Conservation (phyloP, 2,113 vertebrate genomes). For the Numida meleagris region DNA sequence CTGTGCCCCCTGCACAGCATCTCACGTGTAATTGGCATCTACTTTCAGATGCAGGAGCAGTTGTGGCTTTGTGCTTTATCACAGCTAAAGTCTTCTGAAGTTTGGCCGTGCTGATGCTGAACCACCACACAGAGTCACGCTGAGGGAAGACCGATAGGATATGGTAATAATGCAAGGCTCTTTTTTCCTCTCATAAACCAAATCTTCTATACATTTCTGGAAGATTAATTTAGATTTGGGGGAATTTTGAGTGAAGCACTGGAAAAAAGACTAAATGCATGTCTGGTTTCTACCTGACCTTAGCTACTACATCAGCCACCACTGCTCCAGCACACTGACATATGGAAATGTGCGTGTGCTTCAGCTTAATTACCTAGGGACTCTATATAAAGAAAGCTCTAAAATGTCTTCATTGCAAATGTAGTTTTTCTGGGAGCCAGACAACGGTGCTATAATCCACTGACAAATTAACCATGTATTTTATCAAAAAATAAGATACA, state of each 20-base stretch:
- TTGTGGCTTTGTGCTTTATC: neutral
- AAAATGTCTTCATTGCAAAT: constrained; percentile 61
- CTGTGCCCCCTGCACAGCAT: neutral
- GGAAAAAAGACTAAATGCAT: constrained; percentile 46
- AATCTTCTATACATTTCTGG: constrained; percentile 49
- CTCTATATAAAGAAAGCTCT: constrained; percentile 41
- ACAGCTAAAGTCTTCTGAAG: constrained; percentile 1
- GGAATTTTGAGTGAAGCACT: constrained; percentile 8
- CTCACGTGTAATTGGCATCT: neutral
- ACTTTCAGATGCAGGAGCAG: too few species aligned
- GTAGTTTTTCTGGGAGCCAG: constrained; percentile 45
- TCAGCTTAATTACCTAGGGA: constrained; percentile 59
- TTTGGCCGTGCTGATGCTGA: neutral
- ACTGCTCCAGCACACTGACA: constrained; percentile 28
- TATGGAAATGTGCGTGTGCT: constrained; percentile 20
- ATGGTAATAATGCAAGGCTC: constrained; percentile 31
- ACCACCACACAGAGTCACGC: neutral
- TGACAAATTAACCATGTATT: constrained; percentile 25
- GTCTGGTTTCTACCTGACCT: constrained; percentile 53
- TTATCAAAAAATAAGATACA: constrained; percentile 1
- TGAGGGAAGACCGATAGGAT: constrained; percentile 29
- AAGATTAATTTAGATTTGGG: constrained; percentile 56
- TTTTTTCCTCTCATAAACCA: constrained; percentile 56
- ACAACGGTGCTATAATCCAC: constrained; percentile 12
- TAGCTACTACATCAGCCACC: constrained; percentile 35